Conservation (phyloP, 2,888 invertebrate genomes). For the Drosophila helvetica region DNA sequence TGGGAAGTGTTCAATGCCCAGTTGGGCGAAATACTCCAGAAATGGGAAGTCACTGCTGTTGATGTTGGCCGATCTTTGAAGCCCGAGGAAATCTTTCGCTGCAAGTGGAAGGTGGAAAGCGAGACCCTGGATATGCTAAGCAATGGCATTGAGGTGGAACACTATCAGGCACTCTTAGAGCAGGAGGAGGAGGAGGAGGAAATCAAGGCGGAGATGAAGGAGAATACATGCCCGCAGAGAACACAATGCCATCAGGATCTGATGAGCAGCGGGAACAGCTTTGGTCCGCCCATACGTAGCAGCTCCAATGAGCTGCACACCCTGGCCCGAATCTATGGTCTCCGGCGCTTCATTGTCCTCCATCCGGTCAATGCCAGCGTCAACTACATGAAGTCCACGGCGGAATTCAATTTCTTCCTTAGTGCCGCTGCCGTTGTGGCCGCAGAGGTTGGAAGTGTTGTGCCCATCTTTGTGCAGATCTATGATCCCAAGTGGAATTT, state of each 20-base stretch:
- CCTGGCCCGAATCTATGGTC: constrained; percentile 90
- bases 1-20: constrained; percentile 98
- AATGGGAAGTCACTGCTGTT: constrained; percentile 86
- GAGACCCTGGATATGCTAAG: constrained; percentile 87
- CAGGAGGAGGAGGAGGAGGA: constrained; percentile 77
- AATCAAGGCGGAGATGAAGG: constrained; percentile 67
- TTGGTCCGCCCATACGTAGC: constrained; percentile 84
- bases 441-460: constrained; percentile 88
- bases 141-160: constrained; percentile 84
- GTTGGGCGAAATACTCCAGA: constrained; percentile 93
- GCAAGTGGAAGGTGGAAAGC: constrained; percentile 85
- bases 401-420: constrained; percentile 90
- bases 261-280: constrained; percentile 87
- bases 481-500: constrained; percentile 90
- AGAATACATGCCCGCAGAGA: constrained; percentile 54
- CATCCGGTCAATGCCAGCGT: constrained; percentile 85
- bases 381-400: constrained; percentile 86
- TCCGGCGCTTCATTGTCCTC: constrained; percentile 92
- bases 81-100: constrained; percentile 84
- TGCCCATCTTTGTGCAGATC: constrained; percentile 95
- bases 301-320: constrained; percentile 84
- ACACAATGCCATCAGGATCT: constrained; percentile 82
- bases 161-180: constrained; percentile 81
- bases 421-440: constrained; percentile 94
- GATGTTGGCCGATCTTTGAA: constrained; percentile 81